Conservation (phyloP, 2,888 invertebrate species). For the Mystacides longicornis region DNA sequence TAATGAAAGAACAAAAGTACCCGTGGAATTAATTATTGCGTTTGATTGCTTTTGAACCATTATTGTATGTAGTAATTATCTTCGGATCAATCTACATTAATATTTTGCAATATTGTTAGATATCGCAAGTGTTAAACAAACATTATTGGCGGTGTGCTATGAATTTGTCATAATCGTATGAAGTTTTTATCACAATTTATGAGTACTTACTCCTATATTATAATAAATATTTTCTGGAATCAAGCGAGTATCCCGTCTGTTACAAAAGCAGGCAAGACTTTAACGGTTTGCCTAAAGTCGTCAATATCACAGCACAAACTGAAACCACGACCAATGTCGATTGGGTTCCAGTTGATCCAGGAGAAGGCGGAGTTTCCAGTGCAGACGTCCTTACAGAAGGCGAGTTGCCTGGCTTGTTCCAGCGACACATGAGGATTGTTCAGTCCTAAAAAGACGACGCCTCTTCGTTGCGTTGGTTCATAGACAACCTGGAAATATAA, state of each 20-base stretch:
- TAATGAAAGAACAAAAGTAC: no score
- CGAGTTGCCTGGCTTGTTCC: conserved; percentile 35
- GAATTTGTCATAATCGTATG: no score
- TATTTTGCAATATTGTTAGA: no score
- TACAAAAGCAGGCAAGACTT: conserved; percentile 46
- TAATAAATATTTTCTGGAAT: no score
- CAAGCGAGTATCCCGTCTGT: conserved; percentile 32
- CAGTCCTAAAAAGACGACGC: conserved; percentile 53
- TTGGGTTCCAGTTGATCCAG: conserved; percentile 53
- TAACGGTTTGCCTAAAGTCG: conserved; percentile 48
- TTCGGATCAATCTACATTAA: no score
- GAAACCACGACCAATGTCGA: conserved; percentile 47
- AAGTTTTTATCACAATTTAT: no score
- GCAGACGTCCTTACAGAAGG: conserved; percentile 48
- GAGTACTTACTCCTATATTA: no score
- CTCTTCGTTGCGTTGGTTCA: conserved; percentile 42
- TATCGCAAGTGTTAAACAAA: no score
- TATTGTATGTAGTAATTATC: no score
- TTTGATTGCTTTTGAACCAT: no score
- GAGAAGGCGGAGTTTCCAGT: conserved; percentile 49
- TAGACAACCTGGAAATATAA: conserved; percentile 42
- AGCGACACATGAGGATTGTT: conserved; percentile 54
- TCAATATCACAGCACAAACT: conserved; percentile 56
- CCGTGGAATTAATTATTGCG: no score
- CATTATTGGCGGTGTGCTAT: no score